A percentile compares a stretch with the other conserved stretches of the same genome.
Evolutionary conservation across 2,888 invertebrate species (phyloP).

Genomic region (Apotomis turbidana): DNA sequence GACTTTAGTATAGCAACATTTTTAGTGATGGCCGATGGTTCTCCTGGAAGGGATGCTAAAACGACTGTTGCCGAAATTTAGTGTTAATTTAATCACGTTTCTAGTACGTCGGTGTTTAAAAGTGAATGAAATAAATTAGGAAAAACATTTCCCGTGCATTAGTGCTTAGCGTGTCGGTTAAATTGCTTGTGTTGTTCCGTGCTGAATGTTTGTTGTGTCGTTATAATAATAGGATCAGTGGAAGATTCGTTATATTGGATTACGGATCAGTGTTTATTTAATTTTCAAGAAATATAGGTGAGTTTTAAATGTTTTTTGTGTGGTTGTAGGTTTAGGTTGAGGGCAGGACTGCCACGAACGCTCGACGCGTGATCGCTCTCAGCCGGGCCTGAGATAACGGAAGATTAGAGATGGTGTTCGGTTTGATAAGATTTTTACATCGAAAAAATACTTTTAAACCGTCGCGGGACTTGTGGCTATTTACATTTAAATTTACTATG

Average conservation of each 20-base stretch:
- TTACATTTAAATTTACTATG: background rate
- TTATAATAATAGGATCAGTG: conserved; percentile 79
- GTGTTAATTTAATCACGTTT: conserved; percentile 73
- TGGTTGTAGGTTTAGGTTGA: conserved; percentile 35
- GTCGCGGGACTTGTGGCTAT: background rate
- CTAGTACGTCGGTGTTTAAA: conserved; percentile 65
- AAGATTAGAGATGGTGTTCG: conserved; percentile 75
- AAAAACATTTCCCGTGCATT: conserved; percentile 63
- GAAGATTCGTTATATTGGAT: conserved; percentile 77
- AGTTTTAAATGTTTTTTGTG: conserved; percentile 53
- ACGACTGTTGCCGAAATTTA: conserved; percentile 70
- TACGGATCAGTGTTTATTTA: conserved; percentile 75
- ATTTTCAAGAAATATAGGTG: conserved; percentile 71
- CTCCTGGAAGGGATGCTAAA: conserved; percentile 67
- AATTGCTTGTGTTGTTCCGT: conserved; percentile 65
- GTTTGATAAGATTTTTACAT: conserved; percentile 70
- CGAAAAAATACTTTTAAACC: conserved; percentile 12
- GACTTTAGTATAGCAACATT: conserved; percentile 65
- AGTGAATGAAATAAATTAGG: conserved; percentile 61
- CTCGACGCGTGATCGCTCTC: conserved; percentile 60
- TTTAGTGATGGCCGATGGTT: conserved; percentile 81
- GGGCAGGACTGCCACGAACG: conserved; percentile 68
- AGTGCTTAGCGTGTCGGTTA: conserved; percentile 67
- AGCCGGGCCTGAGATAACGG: conserved; percentile 71
- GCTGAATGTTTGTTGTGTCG: conserved; percentile 79